A percentile compares a stretch with the other conserved stretches of the same genome.
Evolutionary conservation across 2,888 invertebrate genomes (phyloP).

Genomic region (Proisotoma minuta): DNA sequence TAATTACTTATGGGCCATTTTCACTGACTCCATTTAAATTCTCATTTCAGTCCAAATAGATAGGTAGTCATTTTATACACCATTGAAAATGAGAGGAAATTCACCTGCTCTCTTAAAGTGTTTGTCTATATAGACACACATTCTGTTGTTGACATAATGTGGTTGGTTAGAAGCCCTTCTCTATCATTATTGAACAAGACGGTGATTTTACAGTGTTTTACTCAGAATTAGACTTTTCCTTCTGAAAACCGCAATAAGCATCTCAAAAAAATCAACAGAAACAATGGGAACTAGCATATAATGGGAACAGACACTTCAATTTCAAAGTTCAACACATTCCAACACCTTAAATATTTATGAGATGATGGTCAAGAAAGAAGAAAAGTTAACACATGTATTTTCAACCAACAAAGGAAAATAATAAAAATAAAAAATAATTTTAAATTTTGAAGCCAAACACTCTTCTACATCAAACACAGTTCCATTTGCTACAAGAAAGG

Average conservation of each 20-base stretch:
- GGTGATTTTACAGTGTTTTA: too few species aligned
- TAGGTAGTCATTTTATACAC: too few species aligned
- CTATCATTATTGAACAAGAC: slow-evolving; percentile 14
- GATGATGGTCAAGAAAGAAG: not conserved
- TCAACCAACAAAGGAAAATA: slow-evolving; percentile 8
- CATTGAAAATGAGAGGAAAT: too few species aligned
- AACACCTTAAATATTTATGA: not conserved
- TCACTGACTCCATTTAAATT: too few species aligned
- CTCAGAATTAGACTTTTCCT: too few species aligned
- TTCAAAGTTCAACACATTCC: too few species aligned
- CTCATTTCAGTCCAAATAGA: too few species aligned
- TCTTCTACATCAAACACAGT: too few species aligned
- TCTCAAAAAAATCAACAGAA: not conserved
- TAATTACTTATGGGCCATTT: too few species aligned
- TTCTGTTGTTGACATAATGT: slow-evolving; percentile 42
- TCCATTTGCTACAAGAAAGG: not conserved
- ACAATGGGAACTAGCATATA: not conserved
- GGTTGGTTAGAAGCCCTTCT: slow-evolving; percentile 18
- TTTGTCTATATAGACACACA: slow-evolving; percentile 21
- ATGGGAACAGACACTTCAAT: slow-evolving; percentile 13
- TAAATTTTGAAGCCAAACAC: too few species aligned
- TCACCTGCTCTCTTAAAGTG: too few species aligned
- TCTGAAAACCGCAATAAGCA: not conserved
- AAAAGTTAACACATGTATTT: too few species aligned
- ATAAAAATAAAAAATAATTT: slow-evolving; percentile 2